Conservation (phyloP, 2,888 invertebrate species). For the Lithophane socia region DNA sequence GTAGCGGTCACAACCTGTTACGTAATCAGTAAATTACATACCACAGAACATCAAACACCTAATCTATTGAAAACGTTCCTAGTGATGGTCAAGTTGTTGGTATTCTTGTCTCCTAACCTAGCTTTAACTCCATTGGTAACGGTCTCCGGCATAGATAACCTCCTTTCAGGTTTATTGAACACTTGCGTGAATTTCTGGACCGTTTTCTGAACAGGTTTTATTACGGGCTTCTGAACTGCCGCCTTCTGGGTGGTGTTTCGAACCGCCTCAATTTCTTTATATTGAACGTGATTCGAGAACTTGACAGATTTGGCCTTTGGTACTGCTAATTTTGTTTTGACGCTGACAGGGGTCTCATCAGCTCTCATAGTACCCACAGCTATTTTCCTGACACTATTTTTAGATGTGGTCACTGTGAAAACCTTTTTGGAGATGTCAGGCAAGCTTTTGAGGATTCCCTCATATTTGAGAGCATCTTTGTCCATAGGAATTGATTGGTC, state of each 20-base stretch:
- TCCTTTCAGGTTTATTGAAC: constrained; percentile 86
- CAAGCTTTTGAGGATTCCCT: constrained; percentile 84
- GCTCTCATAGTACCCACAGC: constrained; percentile 86
- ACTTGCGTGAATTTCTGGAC: constrained; percentile 73
- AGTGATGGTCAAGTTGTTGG: constrained; percentile 81
- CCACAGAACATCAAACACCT: constrained; percentile 74
- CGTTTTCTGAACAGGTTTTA: constrained; percentile 58
- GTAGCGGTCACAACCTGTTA: constrained; percentile 13
- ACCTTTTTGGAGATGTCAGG: constrained; percentile 72
- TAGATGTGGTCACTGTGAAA: constrained; percentile 80
- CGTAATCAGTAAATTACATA: constrained; percentile 37
- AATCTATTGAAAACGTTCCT: constrained; percentile 84
- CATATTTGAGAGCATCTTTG: constrained; percentile 86
- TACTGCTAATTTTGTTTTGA: constrained; percentile 83
- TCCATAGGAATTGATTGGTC: constrained; percentile 75
- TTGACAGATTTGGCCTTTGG: constrained; percentile 85
- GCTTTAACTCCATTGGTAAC: constrained; percentile 75
- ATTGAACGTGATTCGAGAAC: constrained; percentile 85
- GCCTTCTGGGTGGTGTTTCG: constrained; percentile 43
- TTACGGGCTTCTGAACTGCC: constrained; percentile 15
- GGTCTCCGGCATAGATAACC: constrained; percentile 83
- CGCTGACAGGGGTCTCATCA: constrained; percentile 83
- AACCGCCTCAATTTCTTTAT: constrained; percentile 84
- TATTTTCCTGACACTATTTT: constrained; percentile 80
- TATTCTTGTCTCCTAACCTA: constrained; percentile 79